Base-by-base conservation (phyloP, 2,888 invertebrate genomes). In the Eudemis profundana region DNA sequence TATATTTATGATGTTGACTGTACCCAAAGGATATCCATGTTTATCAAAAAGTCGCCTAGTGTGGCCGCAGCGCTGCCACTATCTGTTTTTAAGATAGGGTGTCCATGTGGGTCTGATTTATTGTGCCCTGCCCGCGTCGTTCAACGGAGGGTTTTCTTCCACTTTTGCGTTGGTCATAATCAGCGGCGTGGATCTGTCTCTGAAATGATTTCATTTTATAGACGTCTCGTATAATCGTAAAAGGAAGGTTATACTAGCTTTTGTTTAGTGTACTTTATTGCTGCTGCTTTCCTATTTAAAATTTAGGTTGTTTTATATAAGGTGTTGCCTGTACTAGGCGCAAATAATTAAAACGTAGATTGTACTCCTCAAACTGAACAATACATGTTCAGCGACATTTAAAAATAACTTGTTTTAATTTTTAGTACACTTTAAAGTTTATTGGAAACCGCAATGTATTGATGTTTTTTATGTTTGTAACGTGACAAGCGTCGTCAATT, bases 41-140 rank as follows among this genome's bases (percentile, higher is more conserved):
- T n/a, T n/a, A n/a, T n/a, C n/a, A 14, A 15, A n/a, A 14, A 33
- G 21, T 46, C 38, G 15, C 33, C 50, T 50, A 36, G 64, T 51
- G 50, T 38, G 27, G 10, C 2, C 12, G 1, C n/a, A 23, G 21
- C 36, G 23, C 23, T 21, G 15, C 5, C 50, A 36, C 67, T 68
- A 70, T 69, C 68, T 59, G 40, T 66, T 68, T 62, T 60, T 51
- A 65, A 69, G 68, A 71, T 69, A 66, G 68, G 69, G 65, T 67
- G 61, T 61, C 53, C 70, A 66, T 62, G 66, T 53, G 71, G 71
- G 71, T 64, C 56, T 67, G 68, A 68, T 68, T 68, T 68, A 68
- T 68, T 46, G 68, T 53, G 47, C 46, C 21, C 44, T 14, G 42
- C 15, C 50, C 51, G 17, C 15, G 36, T 38, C 51, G 38, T 46